These are phyloP conservation scores for Microtus oregoni DNA, from an alignment of 2,113 vertebrate genomes.

Conservation along the genomic window DNA sequence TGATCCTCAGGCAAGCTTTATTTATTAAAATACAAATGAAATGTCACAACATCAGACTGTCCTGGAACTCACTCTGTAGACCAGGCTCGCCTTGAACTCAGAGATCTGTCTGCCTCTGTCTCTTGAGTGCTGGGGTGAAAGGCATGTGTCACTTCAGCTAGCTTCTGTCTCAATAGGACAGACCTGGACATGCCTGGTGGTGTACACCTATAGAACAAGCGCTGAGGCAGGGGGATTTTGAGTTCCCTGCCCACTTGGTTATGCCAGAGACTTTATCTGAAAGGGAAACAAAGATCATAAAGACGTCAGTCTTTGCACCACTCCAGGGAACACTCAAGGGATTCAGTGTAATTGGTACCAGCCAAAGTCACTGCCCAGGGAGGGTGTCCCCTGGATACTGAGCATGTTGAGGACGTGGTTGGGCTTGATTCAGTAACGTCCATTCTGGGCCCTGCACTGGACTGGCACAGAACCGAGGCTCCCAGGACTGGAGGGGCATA, in stretches of 20 bases:
- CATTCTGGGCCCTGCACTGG: not conserved
- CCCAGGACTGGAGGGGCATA: not conserved
- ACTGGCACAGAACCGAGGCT: not conserved
- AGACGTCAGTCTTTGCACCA: not conserved
- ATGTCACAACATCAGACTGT: not conserved
- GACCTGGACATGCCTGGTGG: too few species aligned
- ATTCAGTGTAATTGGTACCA: not conserved
- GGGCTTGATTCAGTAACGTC: not conserved
- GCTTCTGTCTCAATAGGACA: not conserved
- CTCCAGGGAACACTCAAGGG: not conserved
- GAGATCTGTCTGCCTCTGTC: not conserved
- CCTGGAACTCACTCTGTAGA: not conserved
- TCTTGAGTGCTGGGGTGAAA: not conserved
- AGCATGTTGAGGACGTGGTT: not conserved
- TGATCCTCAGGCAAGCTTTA: too few species aligned
- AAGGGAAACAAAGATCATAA: not conserved
- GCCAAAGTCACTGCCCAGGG: not conserved
- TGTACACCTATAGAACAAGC: not conserved
- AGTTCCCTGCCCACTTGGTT: not conserved
- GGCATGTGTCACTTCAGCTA: not conserved
- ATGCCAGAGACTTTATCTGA: not conserved
- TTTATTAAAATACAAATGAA: too few species aligned
- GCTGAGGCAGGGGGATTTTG: not conserved
- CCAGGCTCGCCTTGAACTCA: not conserved
- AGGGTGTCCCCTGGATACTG: not conserved